Conservation (phyloP, 1,140 invertebrate genomes). For the Drosophila bocqueti region DNA sequence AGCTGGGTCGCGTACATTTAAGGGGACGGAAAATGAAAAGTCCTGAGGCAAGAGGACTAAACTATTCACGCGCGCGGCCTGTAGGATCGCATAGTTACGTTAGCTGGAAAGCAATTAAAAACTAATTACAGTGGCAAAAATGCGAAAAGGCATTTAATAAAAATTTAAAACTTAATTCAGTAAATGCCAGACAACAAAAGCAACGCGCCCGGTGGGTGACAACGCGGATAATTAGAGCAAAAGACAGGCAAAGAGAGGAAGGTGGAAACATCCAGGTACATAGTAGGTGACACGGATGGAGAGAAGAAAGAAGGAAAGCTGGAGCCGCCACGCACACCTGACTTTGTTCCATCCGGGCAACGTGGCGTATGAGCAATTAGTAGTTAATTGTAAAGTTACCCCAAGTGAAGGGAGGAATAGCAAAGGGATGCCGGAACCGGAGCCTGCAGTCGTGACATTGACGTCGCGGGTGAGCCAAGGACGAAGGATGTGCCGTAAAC, state of each 20-base stretch:
- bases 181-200: constrained; percentile 64
- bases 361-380: constrained; percentile 82
- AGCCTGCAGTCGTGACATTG: constrained; percentile 73
- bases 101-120: constrained; percentile 78
- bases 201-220: constrained; percentile 43
- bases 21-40: constrained; percentile 21
- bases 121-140: constrained; percentile 78
- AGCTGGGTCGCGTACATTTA: constrained; percentile 38
- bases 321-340: constrained; percentile 41
- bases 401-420: constrained; percentile 36
- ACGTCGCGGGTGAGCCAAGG: constrained; percentile 34
- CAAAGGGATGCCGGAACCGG: constrained; percentile 27
- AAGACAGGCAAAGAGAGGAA: constrained; percentile 22
- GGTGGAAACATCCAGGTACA: constrained; percentile 4
- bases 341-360: constrained; percentile 69
- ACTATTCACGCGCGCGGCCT: constrained; percentile 53
- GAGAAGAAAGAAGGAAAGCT: neutral
- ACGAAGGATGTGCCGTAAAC: constrained; percentile 4
- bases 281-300: neutral
- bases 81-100: constrained; percentile 48
- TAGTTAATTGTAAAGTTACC: constrained; percentile 81
- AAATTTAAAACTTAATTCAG: constrained; percentile 83
- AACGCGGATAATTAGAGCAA: constrained; percentile 69
- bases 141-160: constrained; percentile 78
- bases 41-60: constrained; percentile 15